Evolutionary conservation across 2,888 invertebrate genomes (phyloP).

Genomic region (Tortricodes alternella): DNA sequence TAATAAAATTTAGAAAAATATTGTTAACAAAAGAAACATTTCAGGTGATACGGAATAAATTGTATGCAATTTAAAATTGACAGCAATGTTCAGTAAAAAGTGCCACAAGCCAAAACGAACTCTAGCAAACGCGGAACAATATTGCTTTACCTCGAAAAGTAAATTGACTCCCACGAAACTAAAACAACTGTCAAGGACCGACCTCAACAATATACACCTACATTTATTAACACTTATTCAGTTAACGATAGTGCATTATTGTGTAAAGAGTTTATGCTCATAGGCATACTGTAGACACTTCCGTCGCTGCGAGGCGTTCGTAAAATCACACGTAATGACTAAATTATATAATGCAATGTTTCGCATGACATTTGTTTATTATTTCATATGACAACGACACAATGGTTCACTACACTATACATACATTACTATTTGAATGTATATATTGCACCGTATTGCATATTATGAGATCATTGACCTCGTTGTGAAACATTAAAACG

Average conservation of each 20-base stretch:
- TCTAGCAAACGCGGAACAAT: too few relatives aligned
- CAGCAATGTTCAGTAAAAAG: background rate
- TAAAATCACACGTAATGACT: background rate
- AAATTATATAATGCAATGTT: slow-evolving; percentile 16
- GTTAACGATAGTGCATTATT: background rate
- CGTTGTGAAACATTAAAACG: slow-evolving; percentile 4
- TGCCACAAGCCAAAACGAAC: too few relatives aligned
- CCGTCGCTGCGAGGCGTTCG: background rate
- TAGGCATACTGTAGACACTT: too few relatives aligned
- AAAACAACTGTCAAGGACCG: background rate
- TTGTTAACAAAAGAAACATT: too few relatives aligned
- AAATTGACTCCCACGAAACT: background rate
- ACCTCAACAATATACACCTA: background rate
- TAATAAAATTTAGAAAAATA: too few relatives aligned
- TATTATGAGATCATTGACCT: slow-evolving; percentile 22
- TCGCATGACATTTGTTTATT: slow-evolving; percentile 18
- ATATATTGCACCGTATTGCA: slow-evolving; percentile 15
- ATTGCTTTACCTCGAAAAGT: background rate
- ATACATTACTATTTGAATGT: slow-evolving; percentile 4
- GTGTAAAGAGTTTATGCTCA: too few relatives aligned
- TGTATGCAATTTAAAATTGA: too few relatives aligned
- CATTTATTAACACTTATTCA: background rate
- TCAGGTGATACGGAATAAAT: too few relatives aligned
- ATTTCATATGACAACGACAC: slow-evolving; percentile 16
- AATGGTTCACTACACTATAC: slow-evolving; percentile 2